Evolutionary conservation across 2,888 invertebrate genomes (phyloP), one percentile per base, ranked within the genome.

Genomic region (Rotaria sp.): DNA sequence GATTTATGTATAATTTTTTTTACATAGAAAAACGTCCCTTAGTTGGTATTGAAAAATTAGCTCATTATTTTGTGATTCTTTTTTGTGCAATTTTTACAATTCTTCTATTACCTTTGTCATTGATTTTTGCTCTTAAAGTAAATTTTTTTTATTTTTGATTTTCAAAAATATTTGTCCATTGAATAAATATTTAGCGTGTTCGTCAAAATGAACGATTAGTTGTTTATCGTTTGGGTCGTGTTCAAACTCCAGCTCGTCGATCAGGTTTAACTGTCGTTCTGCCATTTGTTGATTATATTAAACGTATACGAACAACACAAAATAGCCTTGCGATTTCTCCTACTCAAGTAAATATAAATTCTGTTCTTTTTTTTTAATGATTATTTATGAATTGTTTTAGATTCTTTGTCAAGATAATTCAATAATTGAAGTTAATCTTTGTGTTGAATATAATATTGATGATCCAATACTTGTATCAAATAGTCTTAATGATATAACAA

Each of bases 181-280:
- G 26, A 24, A n/a, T 80, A 80, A 80, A 3, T 41, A 4, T 80
- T 41, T 55, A 86, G 86, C 85, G 85, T 55, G 85, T 86, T 45
- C 55, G 50, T 52, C 48, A 41, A 80, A 85, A 75, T 85, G 86
- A 86, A 84, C 26, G 35, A 59, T 45, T 86, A n/a, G 86, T 86
- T 8, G 85, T 86, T 55, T 86, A 86, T 85, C 74, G 86, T 85
- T 75, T 86, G 30, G 86, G 86, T 26, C 85, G 86, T 48, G 41
- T 86, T 13, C 57, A 84, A 55, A 10, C n/a, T 18, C 45, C 75
- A 57, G 45, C 84, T 26, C 55, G 84, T 59, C 30, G 52, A 41
- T 38, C 85, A 21, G 86, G 86, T n/a, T 45, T 75, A 21, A 57
- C 85, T 75, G 18, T 86, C 21, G 15, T 85, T 45, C 52, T 86